Conservation (phyloP, 2,797 vertebrate genomes). For the Scarus forsteni region DNA sequence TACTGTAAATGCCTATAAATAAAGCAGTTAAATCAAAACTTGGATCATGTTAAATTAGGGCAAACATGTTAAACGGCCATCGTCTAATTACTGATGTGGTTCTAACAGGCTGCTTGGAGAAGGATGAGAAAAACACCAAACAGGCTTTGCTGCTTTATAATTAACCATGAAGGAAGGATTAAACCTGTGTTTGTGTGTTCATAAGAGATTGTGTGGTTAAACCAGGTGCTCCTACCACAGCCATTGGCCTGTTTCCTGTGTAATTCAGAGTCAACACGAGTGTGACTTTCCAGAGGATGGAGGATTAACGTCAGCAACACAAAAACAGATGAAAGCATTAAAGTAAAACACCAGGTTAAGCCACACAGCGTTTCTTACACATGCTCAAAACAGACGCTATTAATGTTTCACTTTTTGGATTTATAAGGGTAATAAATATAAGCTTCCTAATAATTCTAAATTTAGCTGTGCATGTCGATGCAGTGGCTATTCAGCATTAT, state of each 20-base stretch:
- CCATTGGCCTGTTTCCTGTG: conserved; percentile 30
- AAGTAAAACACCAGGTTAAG: too few relatives aligned
- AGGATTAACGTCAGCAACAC: neutral
- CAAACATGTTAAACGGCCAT: conserved; percentile 1
- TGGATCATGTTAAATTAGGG: conserved; percentile 7
- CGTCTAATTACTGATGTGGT: conserved; percentile 33
- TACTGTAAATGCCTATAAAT: neutral
- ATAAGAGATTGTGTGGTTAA: conserved; percentile 2
- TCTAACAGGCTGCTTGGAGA: conserved; percentile 27
- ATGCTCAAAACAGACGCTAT: too few relatives aligned
- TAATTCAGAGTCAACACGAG: conserved; percentile 7
- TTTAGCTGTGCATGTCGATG: too few relatives aligned
- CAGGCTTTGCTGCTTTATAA: conserved; percentile 41
- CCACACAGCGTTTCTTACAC: too few relatives aligned
- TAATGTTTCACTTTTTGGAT: too few relatives aligned
- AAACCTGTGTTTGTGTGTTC: neutral
- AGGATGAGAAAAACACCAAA: conserved; percentile 17
- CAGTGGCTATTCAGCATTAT: too few relatives aligned
- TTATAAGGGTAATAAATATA: too few relatives aligned
- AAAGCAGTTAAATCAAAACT: neutral
- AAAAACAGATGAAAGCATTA: neutral
- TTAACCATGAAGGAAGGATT: conserved; percentile 22
- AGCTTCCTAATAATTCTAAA: too few relatives aligned
- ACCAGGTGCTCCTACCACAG: conserved; percentile 37
- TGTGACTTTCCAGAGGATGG: neutral